Evolutionary conservation across 1,140 invertebrate species (phyloP).

Genomic region (Zophobas morio): DNA sequence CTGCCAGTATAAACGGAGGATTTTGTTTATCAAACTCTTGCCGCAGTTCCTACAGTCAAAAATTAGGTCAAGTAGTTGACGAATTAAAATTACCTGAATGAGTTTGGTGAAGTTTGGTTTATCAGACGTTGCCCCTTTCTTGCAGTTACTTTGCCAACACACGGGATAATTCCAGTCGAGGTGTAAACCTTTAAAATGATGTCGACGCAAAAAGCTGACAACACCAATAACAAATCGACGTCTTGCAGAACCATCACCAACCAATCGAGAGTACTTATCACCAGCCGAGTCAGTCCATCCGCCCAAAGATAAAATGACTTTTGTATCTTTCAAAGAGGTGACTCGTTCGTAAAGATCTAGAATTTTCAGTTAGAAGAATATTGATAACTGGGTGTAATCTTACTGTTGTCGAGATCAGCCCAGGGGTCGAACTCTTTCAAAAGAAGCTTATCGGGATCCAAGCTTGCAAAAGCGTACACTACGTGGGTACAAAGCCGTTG

Average conservation of each 20-base stretch:
- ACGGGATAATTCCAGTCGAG: slow-evolving; percentile 94
- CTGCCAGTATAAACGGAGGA: slow-evolving; percentile 81
- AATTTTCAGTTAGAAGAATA: slow-evolving; percentile 46
- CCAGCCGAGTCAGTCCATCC: slow-evolving; percentile 91
- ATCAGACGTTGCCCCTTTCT: slow-evolving; percentile 82
- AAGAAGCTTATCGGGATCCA: slow-evolving; percentile 82
- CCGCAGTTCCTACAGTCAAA: slow-evolving; percentile 78
- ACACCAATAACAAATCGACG: slow-evolving; percentile 79
- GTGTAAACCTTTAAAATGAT: slow-evolving; percentile 87
- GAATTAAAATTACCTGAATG: slow-evolving; percentile 71
- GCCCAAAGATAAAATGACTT: slow-evolving; percentile 85
- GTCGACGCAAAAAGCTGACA: slow-evolving; percentile 78
- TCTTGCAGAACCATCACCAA: slow-evolving; percentile 75
- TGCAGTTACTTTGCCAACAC: slow-evolving; percentile 93
- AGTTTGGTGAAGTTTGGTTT: slow-evolving; percentile 84
- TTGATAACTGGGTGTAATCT: slow-evolving; percentile 62
- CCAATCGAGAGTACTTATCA: slow-evolving; percentile 86
- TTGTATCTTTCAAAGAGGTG: slow-evolving; percentile 75
- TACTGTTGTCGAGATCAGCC: slow-evolving; percentile 89
- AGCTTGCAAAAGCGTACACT: slow-evolving; percentile 90
- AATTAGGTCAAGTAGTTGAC: slow-evolving; percentile 31
- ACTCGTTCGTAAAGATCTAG: slow-evolving; percentile 80
- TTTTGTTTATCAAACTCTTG: slow-evolving; percentile 79
- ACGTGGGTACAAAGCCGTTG: slow-evolving; percentile 87
- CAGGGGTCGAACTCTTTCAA: slow-evolving; percentile 87